A percentile compares a stretch with the other conserved stretches of the same genome.
Evolutionary conservation across 2,113 vertebrate species (phyloP).

Genomic region (Phalacrocorax aristotelis): DNA sequence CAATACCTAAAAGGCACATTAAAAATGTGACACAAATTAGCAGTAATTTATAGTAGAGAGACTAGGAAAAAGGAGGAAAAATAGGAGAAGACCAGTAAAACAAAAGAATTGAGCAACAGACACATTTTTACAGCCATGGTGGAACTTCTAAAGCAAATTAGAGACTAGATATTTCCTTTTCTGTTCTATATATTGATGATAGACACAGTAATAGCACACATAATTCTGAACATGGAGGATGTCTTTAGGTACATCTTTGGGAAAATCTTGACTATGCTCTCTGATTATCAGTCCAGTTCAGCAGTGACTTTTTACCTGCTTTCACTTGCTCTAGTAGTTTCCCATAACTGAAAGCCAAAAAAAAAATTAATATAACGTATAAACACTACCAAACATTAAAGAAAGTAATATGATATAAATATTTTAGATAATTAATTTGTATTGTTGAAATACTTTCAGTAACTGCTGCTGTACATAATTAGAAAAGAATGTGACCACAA

Average conservation of each 20-base stretch:
- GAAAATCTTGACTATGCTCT: background rate
- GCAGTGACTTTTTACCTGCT: background rate
- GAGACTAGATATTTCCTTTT: background rate
- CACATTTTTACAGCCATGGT: background rate
- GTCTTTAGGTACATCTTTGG: background rate
- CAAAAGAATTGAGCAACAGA: background rate
- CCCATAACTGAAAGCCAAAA: background rate
- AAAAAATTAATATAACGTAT: background rate
- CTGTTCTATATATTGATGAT: background rate
- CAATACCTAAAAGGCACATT: constrained; percentile 80
- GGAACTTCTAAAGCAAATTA: background rate
- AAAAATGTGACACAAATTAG: background rate
- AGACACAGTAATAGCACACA: background rate
- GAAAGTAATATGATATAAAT: background rate
- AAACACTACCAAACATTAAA: background rate
- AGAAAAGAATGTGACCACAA: background rate
- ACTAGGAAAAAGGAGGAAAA: background rate
- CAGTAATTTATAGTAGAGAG: background rate
- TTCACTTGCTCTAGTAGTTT: background rate
- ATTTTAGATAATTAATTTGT: background rate
- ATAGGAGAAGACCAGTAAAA: background rate
- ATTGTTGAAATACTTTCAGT: background rate
- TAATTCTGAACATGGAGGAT: background rate
- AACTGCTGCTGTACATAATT: background rate
- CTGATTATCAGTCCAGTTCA: background rate